Evolutionary conservation across 2,888 invertebrate genomes (phyloP), one percentile per base, ranked within the genome.

Genomic region (Zaprionus lineosus): DNA sequence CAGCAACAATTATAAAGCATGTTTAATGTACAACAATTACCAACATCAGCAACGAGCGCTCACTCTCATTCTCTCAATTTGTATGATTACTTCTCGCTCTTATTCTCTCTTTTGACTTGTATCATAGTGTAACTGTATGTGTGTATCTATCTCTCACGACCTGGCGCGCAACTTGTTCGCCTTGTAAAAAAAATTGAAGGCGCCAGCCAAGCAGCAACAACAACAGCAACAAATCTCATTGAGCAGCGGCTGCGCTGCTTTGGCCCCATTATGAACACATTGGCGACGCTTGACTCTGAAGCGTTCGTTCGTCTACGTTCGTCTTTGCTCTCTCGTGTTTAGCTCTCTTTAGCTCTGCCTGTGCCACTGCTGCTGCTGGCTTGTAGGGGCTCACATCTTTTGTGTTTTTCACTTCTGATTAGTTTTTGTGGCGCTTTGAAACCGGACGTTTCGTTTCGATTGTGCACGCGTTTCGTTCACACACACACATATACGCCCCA

Each of bases 381-480:
- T 43, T 15, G 40, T 53, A 60, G 57, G 47, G 55, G 56, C 50
- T 58, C 50, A 41, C 34, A 53, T 50, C 61, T 70, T 51, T 68
- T 65, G 47, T 74, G 69, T 77, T 75, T 76, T 84, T 74, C 71
- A 76, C 69, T 86, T 74, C 70, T 81, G 75, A 74, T 86, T 83
- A 82, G 86, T 86, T 84, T 86, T 75, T 85, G 86, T 84, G 86
- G 84, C 79, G 85, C 84, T 86, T 86, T 81, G 67, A 69, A 82
- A 67, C 69, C 83, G 84, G 73, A 78, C 83, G 78, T 78, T 51
- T 65, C 62, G 82, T 65, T 63, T 66, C 72, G 60, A 53, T 60
- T 60, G 77, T 60, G 68, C 60, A 65, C 74, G 77, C 64, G 57
- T 59, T 53, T 51, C 58, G 55, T 43, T 53, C 59, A 41, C 56